Evolutionary conservation across 1,140 invertebrate species (phyloP), one percentile per base, ranked within the genome.

Genomic region (Eufriesea mexicana): DNA sequence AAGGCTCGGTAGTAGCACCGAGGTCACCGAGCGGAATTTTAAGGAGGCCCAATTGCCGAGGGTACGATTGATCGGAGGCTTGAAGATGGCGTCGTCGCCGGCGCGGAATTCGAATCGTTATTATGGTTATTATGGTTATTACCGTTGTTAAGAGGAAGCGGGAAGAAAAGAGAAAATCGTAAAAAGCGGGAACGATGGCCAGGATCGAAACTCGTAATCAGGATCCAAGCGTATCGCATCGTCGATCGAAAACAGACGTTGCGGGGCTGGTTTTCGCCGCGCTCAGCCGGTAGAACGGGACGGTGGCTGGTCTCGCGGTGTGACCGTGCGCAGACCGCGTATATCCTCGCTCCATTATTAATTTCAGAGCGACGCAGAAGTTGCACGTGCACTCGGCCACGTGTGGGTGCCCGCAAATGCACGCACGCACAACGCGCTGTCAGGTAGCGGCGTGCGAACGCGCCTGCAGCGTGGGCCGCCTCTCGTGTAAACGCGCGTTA

Each of bases 321-420:
- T 88, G 87, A 86, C 80, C 89, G 89, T 91, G 89, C 84, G 80
- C 89, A 90, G 79, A 84, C 79, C 84, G 88, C 90, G 89, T 91
- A 89, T 90, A 89, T 91, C 90, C 90, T 91, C 86, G 83, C 88
- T 90, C 82, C 87, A 91, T 91, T 91, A 91, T 91, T 91, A 91
- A 91, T 90, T 88, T 88, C 88, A 84, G 70, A 76, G 66, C 83
- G 59, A 71, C 71, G 85, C 54, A 61, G 78, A 71, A 79, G 71
- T 72, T 88, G 55, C 79, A 83, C 79, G 79, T 84, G 84, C 78
- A 84, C 78, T 62, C 79, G 73, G 75, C 49, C 67, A 83, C 81
- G 77, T 89, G 84, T 89, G 78, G 79, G 80, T 84, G 80, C 55
- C 35, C n/a, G 71, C 80, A 47, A 79, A 59, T 66, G 73, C 28